Evolutionary conservation across 2,888 invertebrate species (phyloP), one percentile per base, ranked within the genome.

Genomic region (Eustalomyia histrio): DNA sequence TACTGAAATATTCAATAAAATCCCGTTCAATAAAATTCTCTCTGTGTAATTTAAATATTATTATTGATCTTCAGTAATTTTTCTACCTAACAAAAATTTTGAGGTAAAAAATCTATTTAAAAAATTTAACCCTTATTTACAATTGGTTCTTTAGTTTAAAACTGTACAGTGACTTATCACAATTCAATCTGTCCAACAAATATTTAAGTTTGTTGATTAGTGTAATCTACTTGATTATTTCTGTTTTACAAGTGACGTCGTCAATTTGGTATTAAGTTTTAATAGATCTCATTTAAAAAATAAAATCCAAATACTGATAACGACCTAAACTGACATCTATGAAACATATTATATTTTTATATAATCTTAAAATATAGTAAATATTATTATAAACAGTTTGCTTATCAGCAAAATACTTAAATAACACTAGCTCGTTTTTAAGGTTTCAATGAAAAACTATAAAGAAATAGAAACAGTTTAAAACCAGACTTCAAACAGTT

Each of bases 271-370:
- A 47, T n/a, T n/a, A 5, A 5, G 1, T 47, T 47, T 14, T 4
- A 47, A 47, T 2, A 47, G n/a, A 47, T 47, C 43, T 47, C 7
- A 3, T 24, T n/a, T n/a, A n/a, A 5, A 47, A 47, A 47, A 43
- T 14, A 43, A 47, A 47, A 47, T n/a, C 43, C 43, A n/a, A 14
- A 29, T n/a, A 63, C 78, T 73, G 78, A 79, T 79, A 79, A 79
- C 29, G 35, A 73, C 50, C 35, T 79, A 58, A 73, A 65, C 52
- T 21, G 72, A 72, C 35, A 67, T 73, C 67, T 67, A 21, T 72
- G 55, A 64, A 69, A 76, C n/a, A n/a, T n/a, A 43, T 3, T 14
- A 43, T 43, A 12, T 4, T 47, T 47, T 47, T 47, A n/a, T 10
- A 47, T 47, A 47, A n/a, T 47, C 43, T 14, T 1, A 14, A 9